Percentiles rank a stretch among this genome's conserved stretches.
These are phyloP conservation scores for Acleris emargana DNA, from an alignment of 2,888 invertebrate genomes.

Conservation along the genomic window DNA sequence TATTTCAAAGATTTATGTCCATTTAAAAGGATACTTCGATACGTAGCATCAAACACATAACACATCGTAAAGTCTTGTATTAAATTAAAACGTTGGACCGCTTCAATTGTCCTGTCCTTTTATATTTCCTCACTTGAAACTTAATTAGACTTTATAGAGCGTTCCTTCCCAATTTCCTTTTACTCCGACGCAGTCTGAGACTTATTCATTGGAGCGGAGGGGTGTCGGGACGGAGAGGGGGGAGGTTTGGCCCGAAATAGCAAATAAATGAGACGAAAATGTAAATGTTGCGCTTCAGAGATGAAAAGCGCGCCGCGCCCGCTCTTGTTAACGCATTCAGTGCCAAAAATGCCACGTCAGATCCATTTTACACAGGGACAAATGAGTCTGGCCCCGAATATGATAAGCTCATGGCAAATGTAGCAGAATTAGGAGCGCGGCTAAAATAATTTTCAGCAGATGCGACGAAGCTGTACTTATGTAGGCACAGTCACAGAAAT, in stretches of 20 bases:
- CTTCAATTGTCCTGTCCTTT: conserved; percentile 68
- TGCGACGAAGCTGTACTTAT: conserved; percentile 52
- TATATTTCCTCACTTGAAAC: conserved; percentile 80
- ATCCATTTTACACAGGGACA: too few species aligned
- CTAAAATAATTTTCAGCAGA: conserved; percentile 80
- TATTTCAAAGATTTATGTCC: conserved; percentile 63
- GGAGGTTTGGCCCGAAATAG: conserved; percentile 77
- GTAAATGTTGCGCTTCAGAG: conserved; percentile 83
- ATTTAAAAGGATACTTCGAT: conserved; percentile 63
- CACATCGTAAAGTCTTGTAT: conserved; percentile 27
- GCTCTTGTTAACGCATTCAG: conserved; percentile 61
- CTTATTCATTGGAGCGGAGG: conserved; percentile 77
- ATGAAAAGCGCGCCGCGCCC: conserved; percentile 81
- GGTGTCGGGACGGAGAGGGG: conserved; percentile 49
- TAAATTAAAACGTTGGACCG: conserved; percentile 42
- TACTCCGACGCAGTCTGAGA: conserved; percentile 78
- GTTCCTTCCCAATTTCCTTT: conserved; percentile 82
- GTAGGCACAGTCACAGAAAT: conserved; percentile 33
- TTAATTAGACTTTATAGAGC: conserved; percentile 84
- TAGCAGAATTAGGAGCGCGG: conserved; percentile 80
- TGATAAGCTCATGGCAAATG: conserved; percentile 78
- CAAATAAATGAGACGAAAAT: conserved; percentile 85
- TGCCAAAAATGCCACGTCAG: too few species aligned
- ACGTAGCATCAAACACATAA: conserved; percentile 12
- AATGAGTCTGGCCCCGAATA: too few species aligned